phyloP scores from a whole-genome alignment of 2,797 vertebrate genomes.

The Triplophysa bombifrons region DNA sequence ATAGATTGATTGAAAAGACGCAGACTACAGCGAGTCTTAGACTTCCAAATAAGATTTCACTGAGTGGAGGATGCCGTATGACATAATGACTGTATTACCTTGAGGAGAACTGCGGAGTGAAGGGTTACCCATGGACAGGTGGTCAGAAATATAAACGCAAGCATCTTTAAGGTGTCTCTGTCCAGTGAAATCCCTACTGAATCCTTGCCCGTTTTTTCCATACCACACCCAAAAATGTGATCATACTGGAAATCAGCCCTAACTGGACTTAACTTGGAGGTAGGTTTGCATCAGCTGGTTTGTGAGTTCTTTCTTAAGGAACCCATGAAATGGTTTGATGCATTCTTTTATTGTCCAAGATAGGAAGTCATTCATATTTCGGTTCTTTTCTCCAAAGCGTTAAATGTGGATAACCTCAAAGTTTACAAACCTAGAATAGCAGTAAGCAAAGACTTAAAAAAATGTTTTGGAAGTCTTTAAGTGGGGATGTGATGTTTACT shows the following conservation, averaged over 20 bases:
- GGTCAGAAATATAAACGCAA: constrained; percentile 2
- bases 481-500: not conserved
- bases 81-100: not conserved
- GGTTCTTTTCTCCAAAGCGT: no score
- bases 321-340: not conserved
- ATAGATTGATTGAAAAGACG: constrained; percentile 18
- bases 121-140: not conserved
- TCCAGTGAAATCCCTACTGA: not conserved
- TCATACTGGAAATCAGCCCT: not conserved
- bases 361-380: no score
- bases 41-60: constrained; percentile 18
- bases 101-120: not conserved
- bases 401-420: no score
- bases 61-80: not conserved
- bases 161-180: not conserved
- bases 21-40: constrained; percentile 17
- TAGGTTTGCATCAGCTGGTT: not conserved
- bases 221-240: not conserved
- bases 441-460: no score
- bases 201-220: not conserved
- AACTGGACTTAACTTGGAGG: not conserved
- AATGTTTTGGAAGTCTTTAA: not conserved
- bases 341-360: no score
- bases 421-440: no score
- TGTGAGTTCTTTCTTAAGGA: not conserved